Conservation (phyloP, 2,888 invertebrate species). For the Caenorhabditis plicata region DNA sequence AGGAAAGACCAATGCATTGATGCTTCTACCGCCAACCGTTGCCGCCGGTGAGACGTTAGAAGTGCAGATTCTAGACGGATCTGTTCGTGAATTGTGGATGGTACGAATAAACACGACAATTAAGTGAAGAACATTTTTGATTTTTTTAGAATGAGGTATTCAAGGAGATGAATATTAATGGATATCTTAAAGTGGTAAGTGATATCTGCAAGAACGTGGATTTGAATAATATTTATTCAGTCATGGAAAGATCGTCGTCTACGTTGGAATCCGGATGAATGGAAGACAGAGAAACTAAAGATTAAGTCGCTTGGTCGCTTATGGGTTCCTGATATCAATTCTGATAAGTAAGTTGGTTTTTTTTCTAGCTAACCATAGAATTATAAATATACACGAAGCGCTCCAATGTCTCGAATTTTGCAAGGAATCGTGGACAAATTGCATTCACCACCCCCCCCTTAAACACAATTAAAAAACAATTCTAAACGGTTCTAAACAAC, state of each 20-base stretch:
- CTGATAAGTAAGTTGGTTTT: conserved; percentile 40
- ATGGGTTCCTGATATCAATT: conserved; percentile 59
- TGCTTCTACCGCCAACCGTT: conserved; percentile 56
- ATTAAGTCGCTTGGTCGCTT: conserved; percentile 51
- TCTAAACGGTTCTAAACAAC: no score
- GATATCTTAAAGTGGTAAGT: conserved; percentile 52
- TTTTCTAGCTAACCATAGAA: no score
- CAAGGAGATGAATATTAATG: conserved; percentile 62
- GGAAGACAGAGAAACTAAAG: conserved; percentile 52
- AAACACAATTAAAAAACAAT: no score
- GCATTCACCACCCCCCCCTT: no score
- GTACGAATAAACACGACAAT: no score
- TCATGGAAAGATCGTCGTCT: conserved; percentile 58
- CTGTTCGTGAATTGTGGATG: conserved; percentile 54
- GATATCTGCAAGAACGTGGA: background rate
- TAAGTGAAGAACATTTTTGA: no score
- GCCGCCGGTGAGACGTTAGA: conserved; percentile 53
- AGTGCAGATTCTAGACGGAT: conserved; percentile 46
- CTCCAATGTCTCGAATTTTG: no score
- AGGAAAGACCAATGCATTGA: conserved; percentile 52
- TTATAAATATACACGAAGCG: no score
- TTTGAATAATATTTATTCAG: conserved; percentile 22
- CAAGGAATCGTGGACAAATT: no score
- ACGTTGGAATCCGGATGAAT: conserved; percentile 53
- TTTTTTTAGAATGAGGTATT: conserved; percentile 62